These are phyloP conservation scores for Herpetotheres cachinnans DNA, from an alignment of 2,113 vertebrate genomes.

Conservation along the genomic window DNA sequence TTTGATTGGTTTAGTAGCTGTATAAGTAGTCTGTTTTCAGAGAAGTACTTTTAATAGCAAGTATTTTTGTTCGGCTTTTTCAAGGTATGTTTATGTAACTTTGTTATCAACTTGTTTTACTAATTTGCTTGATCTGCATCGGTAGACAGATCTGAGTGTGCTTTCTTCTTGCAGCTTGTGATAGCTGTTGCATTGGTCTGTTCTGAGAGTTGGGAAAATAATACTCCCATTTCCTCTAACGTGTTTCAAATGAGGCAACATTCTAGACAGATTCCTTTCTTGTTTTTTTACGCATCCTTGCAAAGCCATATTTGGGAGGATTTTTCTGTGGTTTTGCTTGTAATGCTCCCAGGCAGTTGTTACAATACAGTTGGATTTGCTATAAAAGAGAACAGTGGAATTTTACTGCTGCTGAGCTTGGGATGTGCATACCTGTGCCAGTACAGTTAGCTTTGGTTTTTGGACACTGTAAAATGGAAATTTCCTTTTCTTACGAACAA, in stretches of 20 bases:
- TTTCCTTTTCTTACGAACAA: neutral
- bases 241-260: neutral
- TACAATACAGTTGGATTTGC: neutral
- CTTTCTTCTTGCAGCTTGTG: neutral
- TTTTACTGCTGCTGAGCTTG: neutral
- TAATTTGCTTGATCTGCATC: neutral
- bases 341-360: neutral
- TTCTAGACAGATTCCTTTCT: neutral
- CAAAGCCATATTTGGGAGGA: neutral
- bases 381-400: neutral
- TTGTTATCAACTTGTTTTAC: neutral
- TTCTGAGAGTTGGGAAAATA: neutral
- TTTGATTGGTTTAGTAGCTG: neutral
- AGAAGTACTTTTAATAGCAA: neutral
- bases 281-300: neutral
- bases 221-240: neutral
- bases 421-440: neutral
- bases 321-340: neutral
- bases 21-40: neutral
- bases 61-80: neutral
- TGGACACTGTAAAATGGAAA: neutral
- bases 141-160: neutral
- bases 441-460: neutral
- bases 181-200: neutral
- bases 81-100: neutral